These are phyloP conservation scores for Isoperla grammatica DNA, from an alignment of 2,888 invertebrate genomes.

Conservation along the genomic window DNA sequence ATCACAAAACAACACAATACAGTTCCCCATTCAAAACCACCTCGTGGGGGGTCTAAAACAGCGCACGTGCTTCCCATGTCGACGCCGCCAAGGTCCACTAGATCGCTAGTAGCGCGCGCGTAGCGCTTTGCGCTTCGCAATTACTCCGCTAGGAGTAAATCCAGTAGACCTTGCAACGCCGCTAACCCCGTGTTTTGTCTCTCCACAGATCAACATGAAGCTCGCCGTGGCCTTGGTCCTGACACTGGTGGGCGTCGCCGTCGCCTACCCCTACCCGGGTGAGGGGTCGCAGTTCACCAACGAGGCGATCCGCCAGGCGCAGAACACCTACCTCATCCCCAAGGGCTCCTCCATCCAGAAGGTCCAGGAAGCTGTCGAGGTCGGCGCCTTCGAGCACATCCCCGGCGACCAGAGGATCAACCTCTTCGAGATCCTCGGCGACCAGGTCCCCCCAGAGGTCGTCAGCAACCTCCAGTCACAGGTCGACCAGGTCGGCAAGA, in stretches of 20 bases:
- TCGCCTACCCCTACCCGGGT: constrained; percentile 49
- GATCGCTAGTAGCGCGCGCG: too few species aligned
- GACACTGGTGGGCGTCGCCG: constrained; percentile 46
- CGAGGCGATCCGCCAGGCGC: constrained; percentile 82
- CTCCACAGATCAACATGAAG: neutral
- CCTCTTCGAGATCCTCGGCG: constrained; percentile 76
- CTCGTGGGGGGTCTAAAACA: too few species aligned
- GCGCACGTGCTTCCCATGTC: too few species aligned
- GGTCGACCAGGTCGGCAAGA: constrained; percentile 71
- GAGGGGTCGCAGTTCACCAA: constrained; percentile 79
- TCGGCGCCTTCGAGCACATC: constrained; percentile 81
- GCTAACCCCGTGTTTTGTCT: neutral
- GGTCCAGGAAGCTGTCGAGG: constrained; percentile 78
- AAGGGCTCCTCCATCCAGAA: constrained; percentile 83
- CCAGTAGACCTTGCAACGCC: too few species aligned
- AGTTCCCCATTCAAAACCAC: too few species aligned
- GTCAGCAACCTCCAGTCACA: constrained; percentile 82
- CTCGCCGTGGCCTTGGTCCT: constrained; percentile 16
- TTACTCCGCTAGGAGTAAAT: too few species aligned
- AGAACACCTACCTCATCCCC: constrained; percentile 77
- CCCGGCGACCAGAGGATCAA: constrained; percentile 80
- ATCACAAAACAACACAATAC: too few species aligned
- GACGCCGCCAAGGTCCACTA: too few species aligned
- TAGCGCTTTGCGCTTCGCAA: too few species aligned
- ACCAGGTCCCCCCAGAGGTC: constrained; percentile 80